Evolutionary conservation across 2,797 vertebrate species (phyloP).

Genomic region (Sciurus carolinensis): DNA sequence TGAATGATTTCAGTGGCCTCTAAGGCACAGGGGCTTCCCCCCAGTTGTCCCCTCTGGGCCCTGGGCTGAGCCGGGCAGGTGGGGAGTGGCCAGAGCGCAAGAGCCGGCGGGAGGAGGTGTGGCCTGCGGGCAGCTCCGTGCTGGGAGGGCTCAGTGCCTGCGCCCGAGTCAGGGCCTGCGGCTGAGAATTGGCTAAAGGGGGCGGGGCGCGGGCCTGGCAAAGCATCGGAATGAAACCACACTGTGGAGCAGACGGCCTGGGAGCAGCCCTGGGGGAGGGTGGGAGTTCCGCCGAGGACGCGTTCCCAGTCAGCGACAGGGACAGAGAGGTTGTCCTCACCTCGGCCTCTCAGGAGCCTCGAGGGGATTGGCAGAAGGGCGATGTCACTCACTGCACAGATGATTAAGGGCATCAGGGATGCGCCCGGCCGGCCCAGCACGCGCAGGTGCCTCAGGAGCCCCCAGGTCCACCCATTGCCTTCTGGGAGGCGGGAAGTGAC

Average conservation of each 20-base stretch:
- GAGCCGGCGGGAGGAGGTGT: background rate
- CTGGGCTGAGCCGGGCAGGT: background rate
- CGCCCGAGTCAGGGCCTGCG: background rate
- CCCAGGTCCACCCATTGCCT: background rate
- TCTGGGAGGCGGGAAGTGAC: background rate
- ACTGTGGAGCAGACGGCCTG: background rate
- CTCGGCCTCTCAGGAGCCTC: background rate
- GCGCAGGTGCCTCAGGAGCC: fast-evolving
- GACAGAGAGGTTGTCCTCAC: background rate
- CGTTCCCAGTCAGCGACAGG: fast-evolving
- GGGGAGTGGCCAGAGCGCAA: background rate
- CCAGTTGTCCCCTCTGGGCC: background rate
- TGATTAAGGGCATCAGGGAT: background rate
- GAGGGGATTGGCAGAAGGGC: background rate
- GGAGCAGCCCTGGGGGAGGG: fast-evolving
- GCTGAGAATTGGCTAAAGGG: background rate
- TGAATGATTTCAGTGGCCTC: background rate
- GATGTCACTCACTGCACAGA: too few relatives aligned
- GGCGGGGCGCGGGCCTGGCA: too few relatives aligned
- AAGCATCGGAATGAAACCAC: background rate
- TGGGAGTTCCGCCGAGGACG: background rate
- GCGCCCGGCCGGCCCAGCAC: too few relatives aligned
- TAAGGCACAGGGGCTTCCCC: background rate
- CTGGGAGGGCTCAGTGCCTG: background rate
- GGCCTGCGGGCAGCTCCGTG: background rate